These are phyloP conservation scores for Antedon bifida DNA, from an alignment of 35 echinoderm and acorn worm species.

Conservation along the genomic window DNA sequence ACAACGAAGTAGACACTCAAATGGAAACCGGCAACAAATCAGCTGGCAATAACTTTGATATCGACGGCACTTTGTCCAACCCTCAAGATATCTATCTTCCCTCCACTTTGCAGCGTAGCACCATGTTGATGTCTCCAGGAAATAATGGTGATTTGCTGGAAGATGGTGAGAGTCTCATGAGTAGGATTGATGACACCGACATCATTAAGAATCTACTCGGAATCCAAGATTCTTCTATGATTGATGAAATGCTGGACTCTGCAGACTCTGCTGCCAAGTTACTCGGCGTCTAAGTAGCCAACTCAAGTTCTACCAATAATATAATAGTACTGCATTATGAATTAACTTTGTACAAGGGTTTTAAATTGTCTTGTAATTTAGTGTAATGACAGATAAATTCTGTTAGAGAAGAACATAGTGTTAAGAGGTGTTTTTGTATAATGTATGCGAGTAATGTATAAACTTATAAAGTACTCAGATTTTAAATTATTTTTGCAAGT, in stretches of 20 bases:
- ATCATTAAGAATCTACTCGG: slow-evolving; percentile 88
- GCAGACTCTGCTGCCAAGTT: slow-evolving; percentile 83
- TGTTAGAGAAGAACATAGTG: too few relatives aligned
- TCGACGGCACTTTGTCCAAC: not conserved
- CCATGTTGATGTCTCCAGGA: not conserved
- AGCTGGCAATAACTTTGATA: not conserved
- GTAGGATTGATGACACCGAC: slow-evolving; percentile 41
- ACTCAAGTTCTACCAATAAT: too few relatives aligned
- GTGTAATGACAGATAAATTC: too few relatives aligned
- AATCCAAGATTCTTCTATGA: slow-evolving; percentile 72
- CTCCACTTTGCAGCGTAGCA: slow-evolving; percentile 9
- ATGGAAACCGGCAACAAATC: not conserved
- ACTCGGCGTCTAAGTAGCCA: slow-evolving; percentile 34
- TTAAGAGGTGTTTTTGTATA: too few relatives aligned
- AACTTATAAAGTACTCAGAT: too few relatives aligned
- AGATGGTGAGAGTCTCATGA: not conserved
- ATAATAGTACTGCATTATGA: too few relatives aligned
- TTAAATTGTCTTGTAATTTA: too few relatives aligned
- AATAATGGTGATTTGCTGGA: slow-evolving; percentile 2
- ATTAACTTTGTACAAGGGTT: too few relatives aligned
- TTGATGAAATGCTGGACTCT: slow-evolving; percentile 94
- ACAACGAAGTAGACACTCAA: not conserved
- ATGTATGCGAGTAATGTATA: too few relatives aligned
- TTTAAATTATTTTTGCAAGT: too few relatives aligned
- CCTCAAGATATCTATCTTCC: slow-evolving; percentile 13